Base-by-base conservation (phyloP, 2,888 invertebrate species). In the Thymelicus lineola region DNA sequence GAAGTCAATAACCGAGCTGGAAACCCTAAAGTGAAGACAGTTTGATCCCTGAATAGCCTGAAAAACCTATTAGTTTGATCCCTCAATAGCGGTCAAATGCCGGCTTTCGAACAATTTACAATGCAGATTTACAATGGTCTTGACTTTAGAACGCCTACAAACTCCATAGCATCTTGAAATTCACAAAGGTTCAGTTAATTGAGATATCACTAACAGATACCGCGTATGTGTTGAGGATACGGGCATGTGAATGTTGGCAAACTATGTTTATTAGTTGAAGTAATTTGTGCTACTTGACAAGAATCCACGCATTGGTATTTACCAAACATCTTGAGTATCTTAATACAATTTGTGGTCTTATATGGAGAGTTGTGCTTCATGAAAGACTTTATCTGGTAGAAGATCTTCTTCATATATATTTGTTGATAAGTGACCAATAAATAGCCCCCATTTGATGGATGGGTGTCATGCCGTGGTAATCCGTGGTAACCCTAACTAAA, bases 191-290 rank as follows among this genome's bases (percentile, higher is more conserved):
- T 61, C 60, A 46, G 28, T 61, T 61, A 61, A 61, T 61, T 61
- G 60, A 61, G 36, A 61, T 61, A 61, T 61, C 60, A 46, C 60
- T 28, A 46, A 28, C 60, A 61, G 60, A 61, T 20, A 60, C 42
- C 38, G 42, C 12, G 35, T 35, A 7, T 28, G 45, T 35, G 20
- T 53, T 42, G 20, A 1, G 6, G 9, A 4, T 53, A 17, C 9
- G 20, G 1, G 17, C 10, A 1, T 53, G 53, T 53, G 53, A 53
- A 20, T 53, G 53, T 53, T 53, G 10, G 53, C 17, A 53, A 20
- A 53, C 20, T 20, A 20, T 53, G 53, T 53, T 53, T 53, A 53
- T 53, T 20, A 53, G 53, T 53, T 53, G 53, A 53, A 53, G 53
- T 53, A 53, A 10, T 53, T 53, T 53, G 53, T 20, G 53, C 53